phyloP scores from a whole-genome alignment of 2,113 vertebrate species.

The Scopus umbretta region DNA sequence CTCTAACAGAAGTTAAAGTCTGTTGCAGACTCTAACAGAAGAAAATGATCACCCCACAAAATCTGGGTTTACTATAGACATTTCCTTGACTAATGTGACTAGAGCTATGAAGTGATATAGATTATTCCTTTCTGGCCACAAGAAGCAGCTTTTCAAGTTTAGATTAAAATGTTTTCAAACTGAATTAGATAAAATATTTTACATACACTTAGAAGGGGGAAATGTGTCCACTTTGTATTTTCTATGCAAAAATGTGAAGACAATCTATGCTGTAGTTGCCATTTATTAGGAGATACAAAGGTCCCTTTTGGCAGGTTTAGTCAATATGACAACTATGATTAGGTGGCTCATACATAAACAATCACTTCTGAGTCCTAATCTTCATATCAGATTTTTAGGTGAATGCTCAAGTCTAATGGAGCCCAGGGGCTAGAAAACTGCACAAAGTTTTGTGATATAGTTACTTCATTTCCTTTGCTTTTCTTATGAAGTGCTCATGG shows the following conservation, averaged over 20 bases:
- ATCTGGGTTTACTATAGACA: background rate
- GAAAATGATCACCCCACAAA: background rate
- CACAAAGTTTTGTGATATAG: background rate
- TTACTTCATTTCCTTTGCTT: background rate
- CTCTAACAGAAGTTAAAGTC: background rate
- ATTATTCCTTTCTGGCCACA: background rate
- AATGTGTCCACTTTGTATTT: background rate
- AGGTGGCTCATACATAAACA: background rate
- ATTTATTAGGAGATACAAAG: background rate
- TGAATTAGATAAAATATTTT: background rate
- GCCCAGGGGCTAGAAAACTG: background rate
- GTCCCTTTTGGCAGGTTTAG: background rate
- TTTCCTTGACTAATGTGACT: background rate
- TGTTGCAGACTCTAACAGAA: background rate
- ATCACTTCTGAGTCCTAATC: background rate
- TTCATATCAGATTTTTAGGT: background rate
- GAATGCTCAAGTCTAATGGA: background rate
- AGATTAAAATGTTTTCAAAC: background rate
- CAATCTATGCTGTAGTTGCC: background rate
- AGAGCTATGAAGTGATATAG: background rate
- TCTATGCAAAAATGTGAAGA: background rate
- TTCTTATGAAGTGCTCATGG: background rate
- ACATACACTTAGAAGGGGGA: background rate
- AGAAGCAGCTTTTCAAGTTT: background rate
- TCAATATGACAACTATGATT: background rate